Evolutionary conservation across 2,797 vertebrate species (phyloP).

Genomic region (Ctenosaura bakeri): DNA sequence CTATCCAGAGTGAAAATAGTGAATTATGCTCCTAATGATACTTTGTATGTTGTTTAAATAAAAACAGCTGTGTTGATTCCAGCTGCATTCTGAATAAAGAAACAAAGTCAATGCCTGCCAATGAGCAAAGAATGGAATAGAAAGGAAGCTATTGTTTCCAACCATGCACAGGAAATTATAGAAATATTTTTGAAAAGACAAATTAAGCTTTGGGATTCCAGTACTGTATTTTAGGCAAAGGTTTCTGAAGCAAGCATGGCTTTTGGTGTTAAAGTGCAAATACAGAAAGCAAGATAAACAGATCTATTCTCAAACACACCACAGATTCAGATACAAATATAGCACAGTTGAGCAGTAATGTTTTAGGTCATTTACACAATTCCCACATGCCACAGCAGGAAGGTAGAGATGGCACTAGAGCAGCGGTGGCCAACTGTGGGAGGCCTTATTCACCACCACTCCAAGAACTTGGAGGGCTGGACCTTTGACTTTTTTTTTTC

Average conservation of each 20-base stretch:
- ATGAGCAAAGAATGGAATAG: constrained; percentile 11
- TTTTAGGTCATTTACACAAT: neutral
- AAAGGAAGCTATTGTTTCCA: constrained; percentile 14
- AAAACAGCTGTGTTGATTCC: constrained; percentile 64
- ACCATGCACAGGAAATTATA: constrained; percentile 18
- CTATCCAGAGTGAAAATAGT: constrained; percentile 31
- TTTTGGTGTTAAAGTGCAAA: neutral
- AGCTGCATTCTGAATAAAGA: constrained; percentile 59
- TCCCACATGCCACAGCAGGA: neutral
- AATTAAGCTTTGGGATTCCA: neutral
- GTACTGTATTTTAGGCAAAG: neutral
- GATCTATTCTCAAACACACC: neutral
- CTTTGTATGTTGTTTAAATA: constrained; percentile 62
- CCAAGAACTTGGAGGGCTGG: neutral
- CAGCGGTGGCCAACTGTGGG: too few species aligned
- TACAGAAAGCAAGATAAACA: neutral
- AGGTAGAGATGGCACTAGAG: too few species aligned
- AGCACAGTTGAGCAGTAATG: neutral
- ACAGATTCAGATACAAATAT: neutral
- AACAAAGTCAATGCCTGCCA: constrained; percentile 21
- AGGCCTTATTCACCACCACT: too few species aligned
- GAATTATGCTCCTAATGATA: constrained; percentile 16
- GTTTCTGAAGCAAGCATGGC: neutral
- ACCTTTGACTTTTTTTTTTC: too few species aligned
- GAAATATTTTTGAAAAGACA: constrained; percentile 38